Base-by-base conservation (phyloP, 2,113 vertebrate species). In the Gulo gulo region DNA sequence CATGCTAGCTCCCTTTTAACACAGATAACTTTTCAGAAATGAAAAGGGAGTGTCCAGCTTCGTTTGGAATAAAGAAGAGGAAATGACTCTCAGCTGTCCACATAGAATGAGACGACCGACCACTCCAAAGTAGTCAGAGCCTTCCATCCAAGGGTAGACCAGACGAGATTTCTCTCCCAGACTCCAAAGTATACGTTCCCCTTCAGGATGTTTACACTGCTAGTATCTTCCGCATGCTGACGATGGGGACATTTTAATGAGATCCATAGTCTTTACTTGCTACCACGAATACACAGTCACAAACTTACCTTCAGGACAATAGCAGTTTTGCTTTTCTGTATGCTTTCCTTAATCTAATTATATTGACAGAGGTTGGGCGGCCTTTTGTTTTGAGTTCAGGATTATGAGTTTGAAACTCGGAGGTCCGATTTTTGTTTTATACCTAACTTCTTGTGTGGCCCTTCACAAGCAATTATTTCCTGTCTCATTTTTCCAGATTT, bases 21-120 rank as follows among this genome's bases (percentile, higher is more conserved):
- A 98, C 80, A 94, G 89, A 97, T 96, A 88, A 85, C 80, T 96
- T 96, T 96, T 95, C 86, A 94, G 42, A 95, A 89, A 94, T 81
- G 97, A 50, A 95, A 94, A 98, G 98, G 97, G 98, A 97, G 98
- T 95, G 92, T 91, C 97, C 36, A 34, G 65, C 93, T 95, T 90
- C 63, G 3, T 81, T 95, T 79, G 88, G 65, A 97, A 94, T 88
- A 82, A 55, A 97, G 95, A 97, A 29, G 81, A 97, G 97, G 95
- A 98, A 98, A 97, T 97, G 96, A 89, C 91, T 98, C 97, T 98
- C 97, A 98, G 98, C 97, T 97, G 97, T 98, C 97, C 88, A 94
- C 79, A 96, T 80, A 97, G 42, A 95, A 89, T 81, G 79, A 88
- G 87, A 20, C 82, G 82, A 95, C 59, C 18, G 9, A 85, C 59